phyloP scores from a whole-genome alignment of 64 coral and sea anemone genomes.

The Anthopleura sola region DNA sequence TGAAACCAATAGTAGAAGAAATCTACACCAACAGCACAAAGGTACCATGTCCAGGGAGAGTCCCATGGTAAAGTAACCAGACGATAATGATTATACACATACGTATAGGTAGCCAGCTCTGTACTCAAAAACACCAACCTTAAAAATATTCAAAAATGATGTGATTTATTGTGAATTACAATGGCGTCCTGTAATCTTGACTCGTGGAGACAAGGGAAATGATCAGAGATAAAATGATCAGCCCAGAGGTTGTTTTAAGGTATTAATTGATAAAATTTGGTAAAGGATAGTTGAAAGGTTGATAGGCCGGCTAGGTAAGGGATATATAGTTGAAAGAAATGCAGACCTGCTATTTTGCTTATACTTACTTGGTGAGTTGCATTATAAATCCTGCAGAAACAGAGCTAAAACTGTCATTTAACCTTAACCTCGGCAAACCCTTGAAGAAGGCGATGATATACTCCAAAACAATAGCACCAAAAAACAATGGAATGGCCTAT shows the following conservation, averaged over 20 bases:
- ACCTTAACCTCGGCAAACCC: conserved; percentile 35
- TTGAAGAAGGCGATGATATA: conserved; percentile 43
- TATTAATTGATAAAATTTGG: no score
- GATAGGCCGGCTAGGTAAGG: no score
- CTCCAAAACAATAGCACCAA: conserved; percentile 45
- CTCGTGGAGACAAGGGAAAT: no score
- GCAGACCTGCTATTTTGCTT: no score
- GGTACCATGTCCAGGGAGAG: conserved; percentile 71
- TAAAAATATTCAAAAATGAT: background rate
- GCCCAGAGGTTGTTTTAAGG: no score
- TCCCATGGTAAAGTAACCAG: conserved; percentile 62
- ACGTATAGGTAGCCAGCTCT: conserved; percentile 42
- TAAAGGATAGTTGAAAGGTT: no score
- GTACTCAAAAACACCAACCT: conserved; percentile 50
- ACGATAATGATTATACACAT: conserved; percentile 56
- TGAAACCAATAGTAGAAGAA: conserved; percentile 86
- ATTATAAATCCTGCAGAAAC: conserved; percentile 45
- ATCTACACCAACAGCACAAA: conserved; percentile 76
- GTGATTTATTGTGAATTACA: no score
- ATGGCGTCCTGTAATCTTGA: no score
- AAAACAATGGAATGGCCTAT: conserved; percentile 58
- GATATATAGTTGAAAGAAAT: no score
- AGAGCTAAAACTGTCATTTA: conserved; percentile 68
- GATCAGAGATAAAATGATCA: no score
- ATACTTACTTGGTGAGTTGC: conserved; percentile 63